Conservation (phyloP, 2,888 invertebrate genomes). For the Coenonympha arcania region DNA sequence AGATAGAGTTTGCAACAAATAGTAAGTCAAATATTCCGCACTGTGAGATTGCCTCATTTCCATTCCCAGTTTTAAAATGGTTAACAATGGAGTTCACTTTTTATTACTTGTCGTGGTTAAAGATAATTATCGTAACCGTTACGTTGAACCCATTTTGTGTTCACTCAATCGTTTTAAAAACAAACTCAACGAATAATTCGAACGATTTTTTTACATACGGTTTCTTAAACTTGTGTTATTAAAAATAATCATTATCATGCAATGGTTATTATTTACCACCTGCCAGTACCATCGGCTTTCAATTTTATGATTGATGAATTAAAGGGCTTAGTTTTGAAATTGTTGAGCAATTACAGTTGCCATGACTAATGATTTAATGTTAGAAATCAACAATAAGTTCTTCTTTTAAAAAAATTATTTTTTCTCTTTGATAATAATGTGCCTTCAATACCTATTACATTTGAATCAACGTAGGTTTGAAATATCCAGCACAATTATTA, state of each 20-base stretch:
- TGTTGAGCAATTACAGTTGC: conserved; percentile 16
- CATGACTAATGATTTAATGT: conserved; percentile 13
- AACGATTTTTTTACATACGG: conserved; percentile 5
- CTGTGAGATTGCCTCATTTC: conserved; percentile 10
- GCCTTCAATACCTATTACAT: too few relatives aligned
- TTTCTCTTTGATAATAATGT: too few relatives aligned
- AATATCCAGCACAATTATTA: too few relatives aligned
- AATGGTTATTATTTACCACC: conserved; percentile 15
- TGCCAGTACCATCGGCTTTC: conserved; percentile 17
- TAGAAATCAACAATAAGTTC: conserved; percentile 8
- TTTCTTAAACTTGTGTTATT: conserved; percentile 13
- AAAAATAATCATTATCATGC: conserved; percentile 17
- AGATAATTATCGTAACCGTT: conserved; percentile 17
- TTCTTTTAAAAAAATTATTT: not conserved
- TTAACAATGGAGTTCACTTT: conserved; percentile 14
- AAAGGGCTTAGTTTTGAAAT: conserved; percentile 9
- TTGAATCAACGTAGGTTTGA: too few relatives aligned
- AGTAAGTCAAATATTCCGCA: conserved; percentile 1
- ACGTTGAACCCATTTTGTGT: conserved; percentile 22
- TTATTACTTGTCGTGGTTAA: conserved; percentile 16
- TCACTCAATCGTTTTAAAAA: conserved; percentile 20
- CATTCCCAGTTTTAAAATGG: conserved; percentile 12
- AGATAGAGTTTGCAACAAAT: too few relatives aligned
- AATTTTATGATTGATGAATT: too few relatives aligned
- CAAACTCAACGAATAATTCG: conserved; percentile 15